Evolutionary conservation across 2,888 invertebrate species (phyloP).

Genomic region (Amiota minor): DNA sequence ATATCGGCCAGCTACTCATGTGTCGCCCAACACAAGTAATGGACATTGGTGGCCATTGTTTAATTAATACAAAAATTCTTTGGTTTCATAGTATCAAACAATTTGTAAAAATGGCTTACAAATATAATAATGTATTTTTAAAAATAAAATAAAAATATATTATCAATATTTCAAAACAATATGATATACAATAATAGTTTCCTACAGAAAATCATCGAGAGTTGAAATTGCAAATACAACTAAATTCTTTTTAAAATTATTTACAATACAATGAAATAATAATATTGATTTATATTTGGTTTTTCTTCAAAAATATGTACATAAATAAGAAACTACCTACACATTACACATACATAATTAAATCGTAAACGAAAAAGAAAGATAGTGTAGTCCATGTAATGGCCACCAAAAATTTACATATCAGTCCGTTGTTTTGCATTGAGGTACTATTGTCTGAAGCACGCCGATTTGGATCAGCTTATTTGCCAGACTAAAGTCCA

Average conservation of each 20-base stretch:
- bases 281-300: slow-evolving; percentile 4
- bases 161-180: background rate
- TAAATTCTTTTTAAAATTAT: background rate
- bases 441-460: slow-evolving; percentile 72
- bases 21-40: slow-evolving; percentile 73
- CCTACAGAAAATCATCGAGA: slow-evolving; percentile 5
- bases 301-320: no score
- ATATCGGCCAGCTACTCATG: slow-evolving; percentile 69
- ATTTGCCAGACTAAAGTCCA: slow-evolving; percentile 70
- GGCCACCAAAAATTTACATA: slow-evolving; percentile 30
- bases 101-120: background rate
- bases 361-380: slow-evolving; percentile 29
- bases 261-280: slow-evolving; percentile 28
- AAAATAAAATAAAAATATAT: background rate
- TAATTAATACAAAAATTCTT: slow-evolving; percentile 32
- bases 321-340: background rate
- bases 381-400: background rate
- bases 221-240: no score
- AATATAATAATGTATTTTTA: background rate
- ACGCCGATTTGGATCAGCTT: slow-evolving; percentile 61
- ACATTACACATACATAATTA: slow-evolving; percentile 8
- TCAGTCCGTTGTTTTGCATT: slow-evolving; percentile 68
- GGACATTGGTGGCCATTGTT: slow-evolving; percentile 50
- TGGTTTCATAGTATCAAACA: background rate
- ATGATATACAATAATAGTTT: background rate